phyloP scores from a whole-genome alignment of 2,113 vertebrate species.

The Tachycineta bicolor region DNA sequence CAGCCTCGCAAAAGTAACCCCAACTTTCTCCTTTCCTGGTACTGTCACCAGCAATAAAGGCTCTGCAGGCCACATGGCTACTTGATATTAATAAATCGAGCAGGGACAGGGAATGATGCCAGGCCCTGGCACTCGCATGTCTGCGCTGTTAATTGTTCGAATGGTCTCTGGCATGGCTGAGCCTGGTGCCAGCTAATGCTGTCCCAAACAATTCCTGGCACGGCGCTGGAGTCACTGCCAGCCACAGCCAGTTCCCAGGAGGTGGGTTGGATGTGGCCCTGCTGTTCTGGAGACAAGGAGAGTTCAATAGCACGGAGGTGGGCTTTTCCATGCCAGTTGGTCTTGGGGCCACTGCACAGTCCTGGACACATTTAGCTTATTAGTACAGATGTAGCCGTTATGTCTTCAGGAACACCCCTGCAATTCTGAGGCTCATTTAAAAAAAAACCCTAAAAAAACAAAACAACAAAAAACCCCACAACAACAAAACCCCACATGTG shows the following conservation, averaged over 20 bases:
- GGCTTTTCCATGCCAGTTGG: conserved; percentile 38
- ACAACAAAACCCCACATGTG: conserved; percentile 18
- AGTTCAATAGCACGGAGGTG: conserved; percentile 33
- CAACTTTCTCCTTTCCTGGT: conserved; percentile 39
- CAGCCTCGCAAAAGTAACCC: conserved; percentile 36
- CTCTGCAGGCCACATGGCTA: conserved; percentile 54
- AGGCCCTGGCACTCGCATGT: conserved; percentile 24
- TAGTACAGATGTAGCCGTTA: conserved; percentile 41
- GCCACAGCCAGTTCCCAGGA: conserved; percentile 8
- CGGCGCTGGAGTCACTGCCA: rapidly evolving
- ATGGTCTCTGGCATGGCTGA: not conserved
- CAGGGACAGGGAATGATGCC: not conserved
- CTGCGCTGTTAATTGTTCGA: not conserved
- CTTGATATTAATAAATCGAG: conserved; percentile 48
- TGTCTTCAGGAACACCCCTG: conserved; percentile 25
- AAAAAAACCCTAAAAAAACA: not conserved
- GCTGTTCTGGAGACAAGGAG: conserved; percentile 11
- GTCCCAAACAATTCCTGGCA: conserved; percentile 53
- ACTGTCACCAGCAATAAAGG: conserved; percentile 56
- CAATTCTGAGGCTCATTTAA: not conserved
- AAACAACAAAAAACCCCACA: not conserved
- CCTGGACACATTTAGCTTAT: conserved; percentile 13
- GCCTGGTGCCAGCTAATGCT: not conserved
- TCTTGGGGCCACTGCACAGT: not conserved
- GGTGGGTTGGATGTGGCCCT: conserved; percentile 35